Conservation (phyloP, 2,113 vertebrate genomes). For the Verasper variegatus region DNA sequence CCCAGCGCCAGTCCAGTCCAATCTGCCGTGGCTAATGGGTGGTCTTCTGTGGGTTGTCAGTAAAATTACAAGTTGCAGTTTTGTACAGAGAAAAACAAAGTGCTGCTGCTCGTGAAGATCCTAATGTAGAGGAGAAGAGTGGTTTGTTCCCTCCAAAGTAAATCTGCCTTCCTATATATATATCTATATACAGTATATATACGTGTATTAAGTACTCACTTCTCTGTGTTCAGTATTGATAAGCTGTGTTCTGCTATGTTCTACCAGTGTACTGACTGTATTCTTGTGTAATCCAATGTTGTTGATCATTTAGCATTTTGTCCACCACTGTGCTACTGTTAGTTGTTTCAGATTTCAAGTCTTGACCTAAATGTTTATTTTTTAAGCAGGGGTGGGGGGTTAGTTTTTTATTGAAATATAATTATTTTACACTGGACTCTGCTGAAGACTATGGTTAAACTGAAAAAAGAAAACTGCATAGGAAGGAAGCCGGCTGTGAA, state of each 20-base stretch:
- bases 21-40: constrained; percentile 31
- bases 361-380: constrained; percentile 74
- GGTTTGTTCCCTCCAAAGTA: constrained; percentile 57
- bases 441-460: constrained; percentile 20
- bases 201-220: constrained; percentile 66
- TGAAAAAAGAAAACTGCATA: constrained; percentile 31
- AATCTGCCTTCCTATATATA: constrained; percentile 67
- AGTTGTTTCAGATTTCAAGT: constrained; percentile 68
- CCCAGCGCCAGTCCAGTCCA: constrained; percentile 19
- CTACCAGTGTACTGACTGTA: constrained; percentile 68
- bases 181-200: constrained; percentile 58
- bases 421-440: constrained; percentile 55
- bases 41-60: constrained; percentile 34
- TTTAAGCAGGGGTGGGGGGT: constrained; percentile 49
- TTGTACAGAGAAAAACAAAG: constrained; percentile 52
- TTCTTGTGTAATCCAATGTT: constrained; percentile 71
- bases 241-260: constrained; percentile 72
- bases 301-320: constrained; percentile 68
- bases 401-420: constrained; percentile 50
- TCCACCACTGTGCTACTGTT: constrained; percentile 71
- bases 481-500: constrained; percentile 22
- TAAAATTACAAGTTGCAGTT: constrained; percentile 35
- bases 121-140: constrained; percentile 16
- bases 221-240: constrained; percentile 72
- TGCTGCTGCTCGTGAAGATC: constrained; percentile 29